Evolutionary conservation across 2,888 invertebrate species (phyloP).

Genomic region (Seira sanloemensis): DNA sequence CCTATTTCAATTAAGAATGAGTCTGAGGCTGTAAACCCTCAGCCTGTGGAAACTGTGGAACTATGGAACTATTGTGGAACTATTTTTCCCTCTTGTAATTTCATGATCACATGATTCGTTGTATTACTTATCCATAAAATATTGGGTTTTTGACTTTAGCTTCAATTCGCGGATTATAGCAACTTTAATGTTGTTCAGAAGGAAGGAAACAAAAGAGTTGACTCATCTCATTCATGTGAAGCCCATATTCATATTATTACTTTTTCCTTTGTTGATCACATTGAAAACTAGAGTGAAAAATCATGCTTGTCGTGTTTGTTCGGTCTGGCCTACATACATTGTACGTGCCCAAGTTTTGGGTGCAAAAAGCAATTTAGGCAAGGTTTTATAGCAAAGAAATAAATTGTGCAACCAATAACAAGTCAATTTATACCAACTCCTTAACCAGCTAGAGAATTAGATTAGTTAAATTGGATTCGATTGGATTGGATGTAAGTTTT

Average conservation of each 20-base stretch:
- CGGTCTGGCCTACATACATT: too few relatives aligned
- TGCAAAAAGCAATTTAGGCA: too few relatives aligned
- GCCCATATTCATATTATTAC: neutral
- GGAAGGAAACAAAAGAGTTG: neutral
- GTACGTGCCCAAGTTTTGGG: too few relatives aligned
- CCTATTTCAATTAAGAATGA: slow-evolving; percentile 50
- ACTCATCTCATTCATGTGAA: neutral
- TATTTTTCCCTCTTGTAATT: neutral
- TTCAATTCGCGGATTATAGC: neutral
- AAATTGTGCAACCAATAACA: too few relatives aligned
- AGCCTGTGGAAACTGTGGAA: neutral
- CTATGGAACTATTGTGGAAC: neutral
- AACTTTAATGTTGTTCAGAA: too few relatives aligned
- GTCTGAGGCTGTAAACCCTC: neutral
- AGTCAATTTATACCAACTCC: too few relatives aligned
- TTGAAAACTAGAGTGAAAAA: neutral
- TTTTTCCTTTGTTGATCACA: slow-evolving; percentile 4
- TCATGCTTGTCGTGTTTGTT: too few relatives aligned
- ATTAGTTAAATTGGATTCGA: too few relatives aligned
- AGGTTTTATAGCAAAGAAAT: too few relatives aligned
- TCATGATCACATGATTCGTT: neutral
- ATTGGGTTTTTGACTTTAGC: slow-evolving; percentile 38
- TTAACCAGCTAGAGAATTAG: too few relatives aligned
- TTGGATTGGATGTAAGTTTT: too few relatives aligned
- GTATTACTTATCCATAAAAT: neutral